These are phyloP conservation scores for Dromococcyx pavoninus DNA, from an alignment of 2,797 vertebrate genomes.

Conservation along the genomic window DNA sequence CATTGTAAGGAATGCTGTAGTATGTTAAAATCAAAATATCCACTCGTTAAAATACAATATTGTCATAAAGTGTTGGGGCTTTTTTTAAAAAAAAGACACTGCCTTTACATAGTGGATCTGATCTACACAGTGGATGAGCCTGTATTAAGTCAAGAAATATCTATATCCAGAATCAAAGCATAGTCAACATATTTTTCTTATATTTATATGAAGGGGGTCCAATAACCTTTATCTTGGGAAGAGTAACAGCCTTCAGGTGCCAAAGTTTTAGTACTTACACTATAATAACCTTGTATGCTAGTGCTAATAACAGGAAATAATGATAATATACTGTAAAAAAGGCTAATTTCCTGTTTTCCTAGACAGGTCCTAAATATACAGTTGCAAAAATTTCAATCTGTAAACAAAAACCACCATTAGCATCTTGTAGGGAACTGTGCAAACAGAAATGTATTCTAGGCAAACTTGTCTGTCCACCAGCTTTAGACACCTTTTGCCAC, in stretches of 20 bases:
- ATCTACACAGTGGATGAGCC: neutral
- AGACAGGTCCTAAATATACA: neutral
- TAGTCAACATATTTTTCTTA: neutral
- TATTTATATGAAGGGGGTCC: neutral
- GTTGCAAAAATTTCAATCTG: neutral
- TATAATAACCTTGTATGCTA: rapidly evolving
- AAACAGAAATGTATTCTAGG: neutral
- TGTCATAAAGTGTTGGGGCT: neutral
- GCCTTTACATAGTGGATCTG: neutral
- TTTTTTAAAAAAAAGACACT: too few species aligned
- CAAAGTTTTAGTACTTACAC: neutral
- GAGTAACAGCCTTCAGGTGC: neutral
- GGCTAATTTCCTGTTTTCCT: neutral
- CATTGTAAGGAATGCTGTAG: neutral
- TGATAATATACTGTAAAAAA: neutral
- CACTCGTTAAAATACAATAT: neutral
- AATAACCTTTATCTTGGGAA: neutral
- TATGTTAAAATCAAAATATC: neutral
- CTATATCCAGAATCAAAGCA: neutral
- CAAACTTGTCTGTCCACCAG: neutral
- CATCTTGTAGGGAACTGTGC: neutral
- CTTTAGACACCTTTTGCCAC: neutral
- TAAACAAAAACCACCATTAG: neutral
- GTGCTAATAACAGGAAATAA: neutral
- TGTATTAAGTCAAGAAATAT: neutral